Conservation (phyloP, 2,888 invertebrate species). For the Xylophagus ater region DNA sequence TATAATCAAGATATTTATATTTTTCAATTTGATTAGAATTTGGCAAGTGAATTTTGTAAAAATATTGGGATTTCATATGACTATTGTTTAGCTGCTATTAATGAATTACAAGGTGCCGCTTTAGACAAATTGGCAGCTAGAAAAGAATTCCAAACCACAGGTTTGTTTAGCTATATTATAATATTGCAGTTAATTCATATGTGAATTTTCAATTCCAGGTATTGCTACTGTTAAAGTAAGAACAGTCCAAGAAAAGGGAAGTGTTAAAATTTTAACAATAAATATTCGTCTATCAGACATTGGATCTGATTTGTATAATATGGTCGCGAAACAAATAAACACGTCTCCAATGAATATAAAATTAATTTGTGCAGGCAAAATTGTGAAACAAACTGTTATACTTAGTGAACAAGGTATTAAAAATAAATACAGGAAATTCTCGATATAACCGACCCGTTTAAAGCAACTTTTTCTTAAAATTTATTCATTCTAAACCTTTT, state of each 20-base stretch:
- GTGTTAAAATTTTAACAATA: conserved; percentile 42
- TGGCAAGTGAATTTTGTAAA: conserved; percentile 49
- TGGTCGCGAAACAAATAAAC: conserved; percentile 43
- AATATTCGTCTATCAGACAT: conserved; percentile 44
- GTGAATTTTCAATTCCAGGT: conserved; percentile 35
- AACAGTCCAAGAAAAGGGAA: conserved; percentile 45
- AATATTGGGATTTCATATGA: conserved; percentile 44
- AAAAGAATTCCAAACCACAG: conserved; percentile 53
- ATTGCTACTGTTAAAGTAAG: conserved; percentile 61
- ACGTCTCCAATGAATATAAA: conserved; percentile 46
- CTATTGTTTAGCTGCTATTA: conserved; percentile 45
- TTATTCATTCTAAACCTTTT: too few species aligned
- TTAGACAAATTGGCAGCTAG: conserved; percentile 60
- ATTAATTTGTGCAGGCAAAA: conserved; percentile 54
- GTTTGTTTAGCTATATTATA: conserved; percentile 17
- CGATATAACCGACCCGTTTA: too few species aligned
- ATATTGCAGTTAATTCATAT: too few species aligned
- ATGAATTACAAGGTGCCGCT: conserved; percentile 55
- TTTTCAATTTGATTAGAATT: conserved; percentile 39
- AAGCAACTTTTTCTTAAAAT: too few species aligned
- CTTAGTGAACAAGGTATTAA: conserved; percentile 48
- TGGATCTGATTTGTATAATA: conserved; percentile 46
- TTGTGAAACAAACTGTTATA: conserved; percentile 44
- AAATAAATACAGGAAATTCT: too few species aligned
- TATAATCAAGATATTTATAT: conserved; percentile 1